These are phyloP conservation scores for Chirona hameri DNA, from an alignment of 2,888 invertebrate species.

Conservation along the genomic window DNA sequence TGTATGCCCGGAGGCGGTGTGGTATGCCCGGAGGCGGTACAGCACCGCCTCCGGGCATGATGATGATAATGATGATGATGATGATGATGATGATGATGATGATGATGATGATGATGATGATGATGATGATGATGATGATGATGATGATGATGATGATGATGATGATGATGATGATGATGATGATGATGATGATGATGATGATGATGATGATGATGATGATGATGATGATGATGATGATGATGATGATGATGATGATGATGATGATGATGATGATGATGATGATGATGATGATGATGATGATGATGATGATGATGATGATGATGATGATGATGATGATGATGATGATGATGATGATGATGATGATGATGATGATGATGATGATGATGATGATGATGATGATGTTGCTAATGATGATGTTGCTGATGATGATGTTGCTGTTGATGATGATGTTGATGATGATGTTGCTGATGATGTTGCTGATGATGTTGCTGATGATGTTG, in stretches of 20 bases:
- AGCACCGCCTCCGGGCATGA: not conserved
- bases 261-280: constrained; percentile 22
- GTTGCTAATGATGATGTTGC: no score
- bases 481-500: no score
- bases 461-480: no score
- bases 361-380: not conserved
- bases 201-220: constrained; percentile 22
- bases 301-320: not conserved
- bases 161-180: constrained; percentile 22
- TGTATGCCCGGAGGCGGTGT: no score
- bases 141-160: constrained; percentile 22
- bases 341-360: not conserved
- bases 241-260: constrained; percentile 22
- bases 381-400: no score
- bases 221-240: constrained; percentile 22
- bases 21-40: no score
- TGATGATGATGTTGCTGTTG: no score
- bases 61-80: constrained; percentile 22
- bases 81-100: constrained; percentile 22
- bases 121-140: constrained; percentile 22
- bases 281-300: constrained; percentile 22
- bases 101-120: constrained; percentile 22
- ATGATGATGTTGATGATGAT: no score
- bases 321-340: constrained; percentile 22
- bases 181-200: constrained; percentile 22